phyloP scores from a whole-genome alignment of 1,140 invertebrate genomes.

The Thalassaphorura encarpata region DNA sequence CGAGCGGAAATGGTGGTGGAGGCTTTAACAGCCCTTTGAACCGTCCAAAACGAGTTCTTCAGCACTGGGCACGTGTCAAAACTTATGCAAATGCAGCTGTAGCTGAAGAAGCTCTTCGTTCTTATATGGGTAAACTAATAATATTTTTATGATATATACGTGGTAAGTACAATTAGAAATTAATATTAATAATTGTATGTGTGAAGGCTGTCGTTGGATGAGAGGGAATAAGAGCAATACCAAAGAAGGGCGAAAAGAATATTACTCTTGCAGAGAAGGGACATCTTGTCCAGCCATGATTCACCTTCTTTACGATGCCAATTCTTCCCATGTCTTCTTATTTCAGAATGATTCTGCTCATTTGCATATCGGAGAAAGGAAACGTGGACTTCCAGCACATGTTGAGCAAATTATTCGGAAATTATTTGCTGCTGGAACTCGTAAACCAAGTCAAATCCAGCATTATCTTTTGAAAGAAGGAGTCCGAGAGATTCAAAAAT shows the following conservation, averaged over 20 bases:
- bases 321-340: neutral
- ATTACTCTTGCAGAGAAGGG: neutral
- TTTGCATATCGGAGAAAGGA: no score
- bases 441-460: neutral
- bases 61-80: no score
- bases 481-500: neutral
- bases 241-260: neutral
- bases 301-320: neutral
- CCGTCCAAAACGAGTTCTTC: no score
- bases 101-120: no score
- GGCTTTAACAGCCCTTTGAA: no score
- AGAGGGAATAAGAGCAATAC: neutral
- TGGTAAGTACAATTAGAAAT: no score
- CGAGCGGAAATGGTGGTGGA: no score
- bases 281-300: neutral
- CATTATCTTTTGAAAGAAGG: neutral
- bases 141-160: no score
- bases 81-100: no score
- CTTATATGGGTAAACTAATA: no score
- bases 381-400: neutral
- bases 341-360: neutral
- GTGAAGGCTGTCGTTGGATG: neutral
- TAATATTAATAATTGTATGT: no score
- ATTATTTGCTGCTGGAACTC: neutral
- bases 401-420: constrained; percentile 1